phyloP scores from a whole-genome alignment of 2,113 vertebrate species.

The Prunella fulvescens region DNA sequence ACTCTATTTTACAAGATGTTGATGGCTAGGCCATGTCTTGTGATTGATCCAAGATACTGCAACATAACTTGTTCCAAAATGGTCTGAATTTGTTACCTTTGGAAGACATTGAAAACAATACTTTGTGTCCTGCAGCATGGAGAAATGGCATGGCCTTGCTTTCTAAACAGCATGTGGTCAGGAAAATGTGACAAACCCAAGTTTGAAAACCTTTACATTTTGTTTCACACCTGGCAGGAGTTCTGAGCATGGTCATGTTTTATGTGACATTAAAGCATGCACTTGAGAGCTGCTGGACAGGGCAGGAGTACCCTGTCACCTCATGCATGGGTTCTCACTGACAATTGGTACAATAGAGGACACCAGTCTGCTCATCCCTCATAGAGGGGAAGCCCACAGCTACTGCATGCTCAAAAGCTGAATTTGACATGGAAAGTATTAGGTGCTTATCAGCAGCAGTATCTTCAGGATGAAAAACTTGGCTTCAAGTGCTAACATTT shows the following conservation, averaged over 20 bases:
- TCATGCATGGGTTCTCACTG: not conserved
- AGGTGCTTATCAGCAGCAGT: not conserved
- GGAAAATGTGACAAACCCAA: not conserved
- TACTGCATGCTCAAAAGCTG: not conserved
- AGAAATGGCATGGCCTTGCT: not conserved
- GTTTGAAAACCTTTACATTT: not conserved
- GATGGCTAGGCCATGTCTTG: not conserved
- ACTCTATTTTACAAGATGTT: not conserved
- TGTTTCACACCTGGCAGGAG: not conserved
- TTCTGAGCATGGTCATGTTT: not conserved
- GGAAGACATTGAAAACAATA: not conserved
- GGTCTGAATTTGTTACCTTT: not conserved
- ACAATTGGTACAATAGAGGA: not conserved
- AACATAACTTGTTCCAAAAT: not conserved
- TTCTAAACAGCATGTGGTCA: not conserved
- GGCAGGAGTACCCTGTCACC: not conserved
- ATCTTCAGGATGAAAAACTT: not conserved
- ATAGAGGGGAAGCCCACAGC: not conserved
- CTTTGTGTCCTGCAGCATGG: not conserved
- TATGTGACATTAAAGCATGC: not conserved
- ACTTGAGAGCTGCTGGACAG: not conserved
- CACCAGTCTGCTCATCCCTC: not conserved
- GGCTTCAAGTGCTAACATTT: not conserved
- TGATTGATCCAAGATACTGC: not conserved
- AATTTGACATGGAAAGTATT: not conserved